A percentile compares a stretch with the other conserved stretches of the same genome.
phyloP scores from a whole-genome alignment of 2,888 invertebrate species.

The Campopleginae sp. region DNA sequence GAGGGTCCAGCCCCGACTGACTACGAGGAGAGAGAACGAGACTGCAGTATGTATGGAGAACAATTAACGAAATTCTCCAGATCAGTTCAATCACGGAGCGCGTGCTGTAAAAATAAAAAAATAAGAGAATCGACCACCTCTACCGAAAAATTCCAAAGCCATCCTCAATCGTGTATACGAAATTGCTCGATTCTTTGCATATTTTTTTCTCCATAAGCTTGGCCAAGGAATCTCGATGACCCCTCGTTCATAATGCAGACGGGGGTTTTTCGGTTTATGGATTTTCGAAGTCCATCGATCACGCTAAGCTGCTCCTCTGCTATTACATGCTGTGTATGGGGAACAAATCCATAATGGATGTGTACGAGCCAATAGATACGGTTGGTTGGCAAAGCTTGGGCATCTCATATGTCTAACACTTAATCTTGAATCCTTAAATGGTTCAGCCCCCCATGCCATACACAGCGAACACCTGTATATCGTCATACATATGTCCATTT shows the following conservation, averaged over 20 bases:
- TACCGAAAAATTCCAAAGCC: too few species aligned
- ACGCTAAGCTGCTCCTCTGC: conserved; percentile 46
- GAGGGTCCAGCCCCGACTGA: too few species aligned
- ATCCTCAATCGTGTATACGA: conserved; percentile 43
- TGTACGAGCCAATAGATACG: conserved; percentile 22
- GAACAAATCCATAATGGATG: conserved; percentile 64
- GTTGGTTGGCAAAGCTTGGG: neutral
- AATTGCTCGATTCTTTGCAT: conserved; percentile 26
- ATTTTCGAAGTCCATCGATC: conserved; percentile 64
- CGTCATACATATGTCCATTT: conserved; percentile 45
- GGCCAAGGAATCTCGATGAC: neutral
- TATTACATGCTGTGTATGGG: conserved; percentile 26
- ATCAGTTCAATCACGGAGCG: too few species aligned
- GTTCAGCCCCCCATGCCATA: neutral
- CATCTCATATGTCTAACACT: conserved; percentile 49
- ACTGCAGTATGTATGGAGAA: too few species aligned
- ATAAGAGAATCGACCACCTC: too few species aligned
- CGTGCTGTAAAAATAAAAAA: too few species aligned
- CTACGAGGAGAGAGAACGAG: too few species aligned
- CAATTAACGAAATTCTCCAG: too few species aligned
- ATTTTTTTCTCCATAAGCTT: neutral
- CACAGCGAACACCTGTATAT: neutral
- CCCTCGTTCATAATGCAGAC: conserved; percentile 20
- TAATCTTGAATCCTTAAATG: conserved; percentile 62
- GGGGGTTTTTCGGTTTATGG: conserved; percentile 57